Conservation (phyloP, 2,888 invertebrate genomes). For the Leucoma salicis region DNA sequence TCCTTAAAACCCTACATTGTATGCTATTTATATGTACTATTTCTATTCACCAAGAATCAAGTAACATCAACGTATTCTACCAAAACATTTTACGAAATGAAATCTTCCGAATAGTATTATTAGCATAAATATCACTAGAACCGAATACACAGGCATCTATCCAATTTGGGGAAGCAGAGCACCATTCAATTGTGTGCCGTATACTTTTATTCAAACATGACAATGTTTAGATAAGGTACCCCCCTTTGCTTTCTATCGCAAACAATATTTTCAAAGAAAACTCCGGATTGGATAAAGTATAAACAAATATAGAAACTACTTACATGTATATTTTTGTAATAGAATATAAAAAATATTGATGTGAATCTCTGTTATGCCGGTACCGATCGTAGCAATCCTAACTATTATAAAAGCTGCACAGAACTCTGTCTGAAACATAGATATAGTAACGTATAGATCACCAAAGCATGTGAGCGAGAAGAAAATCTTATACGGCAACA, state of each 20-base stretch:
- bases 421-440: no score
- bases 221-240: conserved; percentile 56
- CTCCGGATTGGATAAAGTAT: conserved; percentile 35
- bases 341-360: conserved; percentile 10
- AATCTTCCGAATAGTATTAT: conserved; percentile 20
- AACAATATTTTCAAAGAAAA: conserved; percentile 55
- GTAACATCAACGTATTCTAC: no score
- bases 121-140: conserved; percentile 29
- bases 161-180: conserved; percentile 31
- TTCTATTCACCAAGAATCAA: no score
- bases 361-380: neutral
- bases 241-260: conserved; percentile 58
- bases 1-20: no score
- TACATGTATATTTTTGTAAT: conserved; percentile 18
- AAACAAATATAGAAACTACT: conserved; percentile 36
- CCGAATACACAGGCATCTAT: conserved; percentile 26
- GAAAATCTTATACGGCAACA: no score
- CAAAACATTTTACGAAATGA: conserved; percentile 3
- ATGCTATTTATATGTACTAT: no score
- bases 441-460: no score
- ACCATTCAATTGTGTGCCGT: conserved; percentile 29
- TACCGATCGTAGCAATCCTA: no score
- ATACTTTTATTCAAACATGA: conserved; percentile 32
- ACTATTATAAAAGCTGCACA: no score
- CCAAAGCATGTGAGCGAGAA: no score